These are phyloP conservation scores for Coregonus clupeaformis DNA, from an alignment of 2,113 vertebrate genomes.

Conservation along the genomic window DNA sequence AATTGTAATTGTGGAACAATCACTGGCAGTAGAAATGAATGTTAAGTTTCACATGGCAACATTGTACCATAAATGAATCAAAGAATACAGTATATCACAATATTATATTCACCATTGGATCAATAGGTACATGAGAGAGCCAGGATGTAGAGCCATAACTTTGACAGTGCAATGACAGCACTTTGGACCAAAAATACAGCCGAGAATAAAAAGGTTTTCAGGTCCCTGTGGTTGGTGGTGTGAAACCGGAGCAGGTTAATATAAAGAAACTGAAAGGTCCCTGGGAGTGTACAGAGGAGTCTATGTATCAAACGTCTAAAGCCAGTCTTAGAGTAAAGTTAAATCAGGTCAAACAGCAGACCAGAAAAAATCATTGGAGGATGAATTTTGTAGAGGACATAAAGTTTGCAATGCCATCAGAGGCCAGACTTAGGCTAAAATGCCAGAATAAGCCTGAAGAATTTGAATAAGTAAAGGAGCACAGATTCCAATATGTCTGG, in stretches of 20 bases:
- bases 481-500: neutral
- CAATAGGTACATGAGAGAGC: conserved; percentile 17
- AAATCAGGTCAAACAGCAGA: conserved; percentile 16
- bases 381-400: conserved; percentile 1
- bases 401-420: conserved; percentile 4
- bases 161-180: conserved; percentile 13
- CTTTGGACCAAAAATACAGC: conserved; percentile 9
- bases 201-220: conserved; percentile 15
- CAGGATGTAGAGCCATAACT: conserved; percentile 7
- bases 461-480: neutral
- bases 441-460: neutral
- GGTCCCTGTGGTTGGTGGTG: conserved; percentile 14
- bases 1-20: too few relatives aligned
- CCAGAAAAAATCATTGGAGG: neutral
- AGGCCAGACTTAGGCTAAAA: neutral
- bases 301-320: conserved; percentile 15
- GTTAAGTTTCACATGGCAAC: too few relatives aligned
- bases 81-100: too few relatives aligned
- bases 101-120: neutral
- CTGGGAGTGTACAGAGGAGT: conserved; percentile 15
- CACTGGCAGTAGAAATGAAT: too few relatives aligned
- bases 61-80: too few relatives aligned
- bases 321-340: conserved; percentile 1
- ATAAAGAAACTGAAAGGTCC: conserved; percentile 21
- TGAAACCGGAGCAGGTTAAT: conserved; percentile 20